A percentile compares a stretch with the other conserved stretches of the same genome.
phyloP scores from a whole-genome alignment of 2,888 invertebrate genomes.

The Cecidostiba fungosa region DNA sequence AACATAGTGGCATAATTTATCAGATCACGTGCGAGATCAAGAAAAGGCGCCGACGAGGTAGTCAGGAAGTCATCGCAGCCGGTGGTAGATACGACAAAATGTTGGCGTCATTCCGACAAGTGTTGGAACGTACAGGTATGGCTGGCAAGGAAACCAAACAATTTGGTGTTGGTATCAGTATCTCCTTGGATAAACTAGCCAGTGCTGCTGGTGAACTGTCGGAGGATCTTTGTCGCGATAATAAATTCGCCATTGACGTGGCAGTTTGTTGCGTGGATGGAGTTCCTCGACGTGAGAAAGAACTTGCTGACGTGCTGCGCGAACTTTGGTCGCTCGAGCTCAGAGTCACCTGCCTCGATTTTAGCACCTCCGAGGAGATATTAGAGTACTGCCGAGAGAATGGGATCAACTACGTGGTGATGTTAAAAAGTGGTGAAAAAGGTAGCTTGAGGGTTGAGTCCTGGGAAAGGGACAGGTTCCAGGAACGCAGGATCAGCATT shows the following conservation, averaged over 20 bases:
- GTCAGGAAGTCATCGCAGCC: slow-evolving; percentile 88
- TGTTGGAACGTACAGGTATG: slow-evolving; percentile 77
- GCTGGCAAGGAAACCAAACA: slow-evolving; percentile 78
- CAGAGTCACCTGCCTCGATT: slow-evolving; percentile 84
- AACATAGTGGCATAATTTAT: slow-evolving; percentile 86
- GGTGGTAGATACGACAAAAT: slow-evolving; percentile 95
- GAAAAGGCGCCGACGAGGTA: slow-evolving; percentile 82
- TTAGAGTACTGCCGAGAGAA: slow-evolving; percentile 75
- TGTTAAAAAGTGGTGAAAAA: slow-evolving; percentile 84
- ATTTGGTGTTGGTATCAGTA: slow-evolving; percentile 90
- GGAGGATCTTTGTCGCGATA: slow-evolving; percentile 78
- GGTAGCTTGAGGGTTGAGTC: slow-evolving; percentile 82
- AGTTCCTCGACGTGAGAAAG: slow-evolving; percentile 82
- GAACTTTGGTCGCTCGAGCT: slow-evolving; percentile 89
- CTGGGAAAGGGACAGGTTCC: slow-evolving; percentile 85
- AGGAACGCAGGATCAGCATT: slow-evolving; percentile 84
- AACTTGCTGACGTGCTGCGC: slow-evolving; percentile 82
- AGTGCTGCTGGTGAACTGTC: slow-evolving; percentile 82
- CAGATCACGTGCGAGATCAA: slow-evolving; percentile 85
- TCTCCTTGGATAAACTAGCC: slow-evolving; percentile 90
- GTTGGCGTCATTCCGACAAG: slow-evolving; percentile 86
- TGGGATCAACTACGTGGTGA: slow-evolving; percentile 82
- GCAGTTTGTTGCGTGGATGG: slow-evolving; percentile 86
- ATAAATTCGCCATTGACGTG: slow-evolving; percentile 83
- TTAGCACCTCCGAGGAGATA: slow-evolving; percentile 84